Base-by-base conservation (phyloP, 1,140 invertebrate genomes). In the Conus ventricosus region DNA sequence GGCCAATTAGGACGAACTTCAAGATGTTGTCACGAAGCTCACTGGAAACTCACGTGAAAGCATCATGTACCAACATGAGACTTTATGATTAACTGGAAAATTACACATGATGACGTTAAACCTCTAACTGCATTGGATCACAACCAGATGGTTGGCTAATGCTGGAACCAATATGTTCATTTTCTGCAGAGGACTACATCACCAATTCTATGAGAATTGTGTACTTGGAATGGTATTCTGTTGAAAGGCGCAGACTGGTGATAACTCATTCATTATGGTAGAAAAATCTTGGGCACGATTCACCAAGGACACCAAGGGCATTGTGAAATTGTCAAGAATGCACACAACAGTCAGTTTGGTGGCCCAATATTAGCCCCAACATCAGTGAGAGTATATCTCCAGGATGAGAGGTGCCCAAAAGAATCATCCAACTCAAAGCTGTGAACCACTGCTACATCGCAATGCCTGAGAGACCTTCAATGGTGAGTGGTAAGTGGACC, bases 261-360 rank as follows among this genome's bases (percentile, higher is more conserved):
- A 89, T 95, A 76, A 93, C 94, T 7, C 83, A 39, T 71, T 51
- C 80, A 11, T 55, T 93, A 81, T 89, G 92, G 88, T 80, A 87
- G 27, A 89, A 93, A 63, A 93, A 95, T 85, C 75, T 95, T 15
- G 81, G 91, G 39, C 55, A n/a, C 86, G 57, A 89, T 94, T 25
- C 94, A 95, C 90, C 88, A 90, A 86, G 88, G 89, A 81, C 94
- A 95, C 89, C 89, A 92, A 78, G 94, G 94, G 94, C 4, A 93
- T 94, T n/a, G 83, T 88, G 51, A 91, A 91, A 53, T 84, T 84
- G 89, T 81, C 39, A 63, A 23, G 88, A 90, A 57, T 60, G 87
- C 76, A 89, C 89, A 63, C 75, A 85, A 81, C 51, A 85, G 82
- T 84, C 84, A 20, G 60, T 92, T 54, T 91, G 85, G 89, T 92